Evolutionary conservation across 2,797 vertebrate genomes (phyloP), one percentile per base, ranked within the genome.

Genomic region (Eleutherodactylus coqui): DNA sequence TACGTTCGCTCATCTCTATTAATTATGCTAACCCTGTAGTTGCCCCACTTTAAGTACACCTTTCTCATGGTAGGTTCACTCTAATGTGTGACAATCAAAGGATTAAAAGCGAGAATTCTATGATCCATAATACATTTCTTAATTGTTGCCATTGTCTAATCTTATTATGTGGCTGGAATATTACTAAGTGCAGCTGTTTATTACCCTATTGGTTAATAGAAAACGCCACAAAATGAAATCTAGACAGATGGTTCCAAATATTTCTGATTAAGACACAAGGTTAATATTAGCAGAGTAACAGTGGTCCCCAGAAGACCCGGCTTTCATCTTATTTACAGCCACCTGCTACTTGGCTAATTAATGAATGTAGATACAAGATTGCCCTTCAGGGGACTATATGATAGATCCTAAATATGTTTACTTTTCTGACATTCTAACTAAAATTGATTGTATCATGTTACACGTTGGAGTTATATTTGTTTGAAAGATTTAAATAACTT

Each of bases 331-430:
- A 76, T 76, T 76, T 76, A 34, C 17, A 32, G 17, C 45, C 75
- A 53, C 45, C 75, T 76, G 75, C 75, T 76, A 34, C 75, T 76
- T 76, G 53, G 47, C 75, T 76, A 53, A 76, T 76, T 76, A 76
- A 76, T 49, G 29, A 53, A 49, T 53, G 47, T 76, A 53, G 29
- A 76, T 51, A 51, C 29, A 76, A 29, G 7, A 51, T 51, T 45
- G 34, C n/a, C 47, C 75, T 76, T n/a, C 17, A 34, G 75, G 49
- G 75, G 9, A 51, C 47, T 24, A 34, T 51, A 51, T 24, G 32
- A 76, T 53, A 47, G 47, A 76, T 76, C 27, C 27, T 75, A 49
- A 75, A 75, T 75, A 49, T 75, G 32, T 75, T 75, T 75, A 75
- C 27, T 49, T 75, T 76, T 76, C 7, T 53, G 47, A 21, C 11